phyloP scores from a whole-genome alignment of 2,797 vertebrate species.

The Xiphorhynchus erythropygius region DNA sequence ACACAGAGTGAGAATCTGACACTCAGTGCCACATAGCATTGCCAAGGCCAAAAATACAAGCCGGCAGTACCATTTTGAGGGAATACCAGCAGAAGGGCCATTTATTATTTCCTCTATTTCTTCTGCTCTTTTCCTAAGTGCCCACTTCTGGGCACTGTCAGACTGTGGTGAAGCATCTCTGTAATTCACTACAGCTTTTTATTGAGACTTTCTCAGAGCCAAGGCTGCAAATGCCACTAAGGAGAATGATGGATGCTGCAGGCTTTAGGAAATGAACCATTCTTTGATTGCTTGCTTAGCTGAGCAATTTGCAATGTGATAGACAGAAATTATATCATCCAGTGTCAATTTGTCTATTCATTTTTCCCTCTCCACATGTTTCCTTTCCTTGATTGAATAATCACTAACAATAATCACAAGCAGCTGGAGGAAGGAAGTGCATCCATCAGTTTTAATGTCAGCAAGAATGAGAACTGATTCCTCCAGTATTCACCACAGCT shows the following conservation, averaged over 20 bases:
- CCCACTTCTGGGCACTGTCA: not conserved
- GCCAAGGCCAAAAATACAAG: not conserved
- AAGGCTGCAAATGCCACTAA: not conserved
- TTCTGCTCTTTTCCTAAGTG: not conserved
- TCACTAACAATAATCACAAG: constrained; percentile 53
- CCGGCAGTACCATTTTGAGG: not conserved
- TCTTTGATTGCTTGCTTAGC: constrained; percentile 59
- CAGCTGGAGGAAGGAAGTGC: constrained; percentile 63
- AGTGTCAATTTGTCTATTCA: constrained; percentile 49
- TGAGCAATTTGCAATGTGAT: constrained; percentile 37
- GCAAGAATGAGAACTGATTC: constrained; percentile 39
- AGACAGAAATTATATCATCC: constrained; percentile 55
- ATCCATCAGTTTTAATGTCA: constrained; percentile 51
- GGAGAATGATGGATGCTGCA: constrained; percentile 22
- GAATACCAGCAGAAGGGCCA: not conserved
- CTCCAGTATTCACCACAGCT: not conserved
- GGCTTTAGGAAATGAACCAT: constrained; percentile 52
- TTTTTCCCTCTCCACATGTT: constrained; percentile 40
- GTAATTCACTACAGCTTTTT: not conserved
- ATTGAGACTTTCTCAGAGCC: not conserved
- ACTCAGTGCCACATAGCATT: rapidly evolving
- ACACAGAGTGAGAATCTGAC: not conserved
- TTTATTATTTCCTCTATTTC: not conserved
- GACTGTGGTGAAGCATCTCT: not conserved
- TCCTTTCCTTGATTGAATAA: constrained; percentile 61